phyloP scores from a whole-genome alignment of 2,888 invertebrate species.

The Cylindroiulus punctatus region DNA sequence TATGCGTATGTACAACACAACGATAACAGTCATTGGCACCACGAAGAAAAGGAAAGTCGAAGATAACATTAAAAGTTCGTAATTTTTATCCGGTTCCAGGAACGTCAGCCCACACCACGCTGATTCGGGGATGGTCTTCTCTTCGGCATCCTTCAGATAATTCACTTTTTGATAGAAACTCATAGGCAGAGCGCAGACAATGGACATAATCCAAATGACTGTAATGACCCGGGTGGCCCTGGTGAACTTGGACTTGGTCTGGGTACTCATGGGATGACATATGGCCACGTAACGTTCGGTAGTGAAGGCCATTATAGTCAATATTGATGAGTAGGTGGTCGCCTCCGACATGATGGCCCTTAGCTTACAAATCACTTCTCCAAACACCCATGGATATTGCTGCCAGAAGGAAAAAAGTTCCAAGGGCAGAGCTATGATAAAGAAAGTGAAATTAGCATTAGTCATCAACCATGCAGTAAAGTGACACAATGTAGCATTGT shows the following conservation, averaged over 20 bases:
- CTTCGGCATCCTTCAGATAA: constrained; percentile 61
- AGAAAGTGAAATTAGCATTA: neutral
- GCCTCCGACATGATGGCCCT: constrained; percentile 67
- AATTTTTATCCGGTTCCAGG: constrained; percentile 62
- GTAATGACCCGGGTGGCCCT: constrained; percentile 66
- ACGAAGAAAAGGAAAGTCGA: constrained; percentile 68
- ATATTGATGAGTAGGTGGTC: constrained; percentile 68
- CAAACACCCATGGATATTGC: constrained; percentile 67
- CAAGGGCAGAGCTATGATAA: constrained; percentile 66
- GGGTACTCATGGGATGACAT: constrained; percentile 66
- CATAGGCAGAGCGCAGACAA: constrained; percentile 65
- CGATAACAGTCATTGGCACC: constrained; percentile 67
- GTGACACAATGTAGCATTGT: neutral
- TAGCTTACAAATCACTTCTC: constrained; percentile 66
- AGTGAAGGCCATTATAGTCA: constrained; percentile 68
- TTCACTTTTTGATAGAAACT: constrained; percentile 63
- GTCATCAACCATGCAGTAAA: neutral
- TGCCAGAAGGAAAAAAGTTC: constrained; percentile 68
- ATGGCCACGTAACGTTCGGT: constrained; percentile 67
- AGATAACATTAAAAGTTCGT: constrained; percentile 65
- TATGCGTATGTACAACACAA: constrained; percentile 65
- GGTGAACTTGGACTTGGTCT: constrained; percentile 63
- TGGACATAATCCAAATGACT: constrained; percentile 66
- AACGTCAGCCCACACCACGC: constrained; percentile 65
- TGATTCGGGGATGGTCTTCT: constrained; percentile 62